Percentiles rank a stretch among this genome's conserved stretches.
phyloP scores from a whole-genome alignment of 2,888 invertebrate genomes.

The Furcula furcula region DNA sequence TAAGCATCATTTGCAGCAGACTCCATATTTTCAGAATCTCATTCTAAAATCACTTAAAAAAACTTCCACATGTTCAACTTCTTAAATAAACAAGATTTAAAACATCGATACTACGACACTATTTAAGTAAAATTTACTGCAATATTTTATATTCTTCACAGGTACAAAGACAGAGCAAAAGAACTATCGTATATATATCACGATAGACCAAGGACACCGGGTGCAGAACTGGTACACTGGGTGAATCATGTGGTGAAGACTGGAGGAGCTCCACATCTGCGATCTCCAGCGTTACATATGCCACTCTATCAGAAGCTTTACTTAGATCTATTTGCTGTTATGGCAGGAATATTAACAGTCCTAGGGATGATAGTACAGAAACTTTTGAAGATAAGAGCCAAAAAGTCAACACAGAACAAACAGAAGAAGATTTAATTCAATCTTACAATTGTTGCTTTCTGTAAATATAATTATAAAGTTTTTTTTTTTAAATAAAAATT shows the following conservation, averaged over 20 bases:
- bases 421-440: constrained; percentile 4
- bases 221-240: constrained; percentile 84
- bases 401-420: constrained; percentile 6
- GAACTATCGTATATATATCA: constrained; percentile 50
- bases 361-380: constrained; percentile 5
- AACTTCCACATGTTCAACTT: no score
- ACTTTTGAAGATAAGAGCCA: constrained; percentile 3
- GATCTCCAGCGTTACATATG: constrained; percentile 45
- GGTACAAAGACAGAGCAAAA: constrained; percentile 44
- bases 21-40: no score
- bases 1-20: no score
- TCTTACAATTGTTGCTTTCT: no score
- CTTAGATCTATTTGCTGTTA: constrained; percentile 37
- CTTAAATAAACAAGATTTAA: no score
- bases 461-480: no score
- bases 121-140: no score
- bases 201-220: constrained; percentile 75
- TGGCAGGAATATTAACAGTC: constrained; percentile 17
- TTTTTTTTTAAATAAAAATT: no score
- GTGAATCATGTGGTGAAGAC: constrained; percentile 84
- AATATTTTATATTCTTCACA: no score
- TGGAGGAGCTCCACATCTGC: constrained; percentile 78
- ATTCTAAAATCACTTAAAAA: no score
- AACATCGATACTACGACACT: no score
- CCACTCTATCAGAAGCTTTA: constrained; percentile 59